Percentiles rank a stretch among this genome's conserved stretches.
These are phyloP conservation scores for Goniozus legneri DNA, from an alignment of 1,140 invertebrate species.

Conservation along the genomic window DNA sequence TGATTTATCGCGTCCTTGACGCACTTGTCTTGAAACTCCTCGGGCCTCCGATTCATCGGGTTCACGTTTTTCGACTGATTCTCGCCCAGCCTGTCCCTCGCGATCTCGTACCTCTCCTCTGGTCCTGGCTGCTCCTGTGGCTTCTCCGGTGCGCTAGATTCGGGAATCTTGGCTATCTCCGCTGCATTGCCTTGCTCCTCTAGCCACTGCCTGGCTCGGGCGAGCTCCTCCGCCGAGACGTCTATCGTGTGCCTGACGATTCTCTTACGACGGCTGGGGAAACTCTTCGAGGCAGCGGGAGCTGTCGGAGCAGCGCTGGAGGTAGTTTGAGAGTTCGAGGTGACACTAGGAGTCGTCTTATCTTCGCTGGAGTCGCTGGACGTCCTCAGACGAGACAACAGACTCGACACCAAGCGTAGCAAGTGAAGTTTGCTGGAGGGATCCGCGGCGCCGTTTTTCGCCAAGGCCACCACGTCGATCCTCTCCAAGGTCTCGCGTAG, in stretches of 20 bases:
- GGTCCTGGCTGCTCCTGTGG: neutral
- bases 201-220: constrained; percentile 68
- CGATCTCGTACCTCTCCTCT: constrained; percentile 5
- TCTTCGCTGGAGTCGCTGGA: too few relatives aligned
- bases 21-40: constrained; percentile 39
- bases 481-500: constrained; percentile 68
- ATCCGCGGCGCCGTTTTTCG: constrained; percentile 48
- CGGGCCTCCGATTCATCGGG: constrained; percentile 8
- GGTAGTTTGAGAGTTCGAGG: too few relatives aligned
- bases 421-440: constrained; percentile 61
- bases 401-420: constrained; percentile 68
- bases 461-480: constrained; percentile 52
- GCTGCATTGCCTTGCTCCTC: constrained; percentile 57
- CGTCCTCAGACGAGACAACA: constrained; percentile 66
- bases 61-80: neutral
- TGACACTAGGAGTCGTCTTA: too few relatives aligned
- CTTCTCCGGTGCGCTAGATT: too few relatives aligned
- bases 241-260: constrained; percentile 74
- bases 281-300: constrained; percentile 11
- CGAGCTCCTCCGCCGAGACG: constrained; percentile 74
- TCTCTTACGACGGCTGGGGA: constrained; percentile 40
- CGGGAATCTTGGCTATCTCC: neutral
- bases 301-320: neutral
- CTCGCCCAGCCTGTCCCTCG: constrained; percentile 10
- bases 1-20: constrained; percentile 51